phyloP scores from a whole-genome alignment of 2,113 vertebrate species.

The Bothrops jararaca region DNA sequence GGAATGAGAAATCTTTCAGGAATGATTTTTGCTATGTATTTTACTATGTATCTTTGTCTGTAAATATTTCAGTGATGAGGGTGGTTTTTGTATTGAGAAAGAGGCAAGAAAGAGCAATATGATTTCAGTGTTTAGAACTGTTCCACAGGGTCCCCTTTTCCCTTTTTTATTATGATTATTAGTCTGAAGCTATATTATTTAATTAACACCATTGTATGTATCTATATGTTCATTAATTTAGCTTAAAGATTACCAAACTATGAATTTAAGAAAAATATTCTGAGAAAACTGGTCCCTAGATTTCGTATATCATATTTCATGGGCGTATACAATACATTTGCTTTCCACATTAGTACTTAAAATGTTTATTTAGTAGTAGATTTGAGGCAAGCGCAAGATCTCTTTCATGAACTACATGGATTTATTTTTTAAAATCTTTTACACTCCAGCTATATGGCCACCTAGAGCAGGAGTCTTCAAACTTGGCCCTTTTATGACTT shows the following conservation, averaged over 20 bases:
- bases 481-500: too few relatives aligned
- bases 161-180: not conserved
- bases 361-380: not conserved
- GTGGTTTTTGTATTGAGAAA: not conserved
- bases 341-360: not conserved
- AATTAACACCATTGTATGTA: not conserved
- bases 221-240: not conserved
- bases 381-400: not conserved
- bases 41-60: not conserved
- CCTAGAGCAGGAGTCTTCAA: not conserved
- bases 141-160: not conserved
- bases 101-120: not conserved
- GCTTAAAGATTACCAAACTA: not conserved
- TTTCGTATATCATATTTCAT: not conserved
- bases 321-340: not conserved
- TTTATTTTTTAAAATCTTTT: not conserved
- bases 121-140: not conserved
- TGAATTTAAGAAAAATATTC: not conserved
- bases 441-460: not conserved
- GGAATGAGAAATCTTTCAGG: not conserved
- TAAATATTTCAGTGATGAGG: not conserved
- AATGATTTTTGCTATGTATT: not conserved
- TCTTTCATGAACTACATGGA: not conserved
- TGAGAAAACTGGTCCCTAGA: not conserved
- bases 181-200: not conserved